These are phyloP conservation scores for Phoenicopterus ruber DNA, from an alignment of 2,113 vertebrate species.

Conservation along the genomic window DNA sequence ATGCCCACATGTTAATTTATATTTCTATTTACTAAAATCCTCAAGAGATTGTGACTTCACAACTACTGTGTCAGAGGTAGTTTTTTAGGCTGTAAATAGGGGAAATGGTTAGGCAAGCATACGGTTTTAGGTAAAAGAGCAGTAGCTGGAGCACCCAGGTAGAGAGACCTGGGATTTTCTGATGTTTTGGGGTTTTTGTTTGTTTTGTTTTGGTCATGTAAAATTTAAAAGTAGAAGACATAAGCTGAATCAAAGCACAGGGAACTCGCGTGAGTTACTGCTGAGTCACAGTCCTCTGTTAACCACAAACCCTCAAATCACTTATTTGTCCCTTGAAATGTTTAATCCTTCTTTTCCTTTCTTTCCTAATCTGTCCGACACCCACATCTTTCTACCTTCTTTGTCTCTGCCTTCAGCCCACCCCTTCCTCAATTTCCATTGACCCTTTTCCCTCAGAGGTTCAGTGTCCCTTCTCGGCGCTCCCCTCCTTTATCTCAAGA, in stretches of 20 bases:
- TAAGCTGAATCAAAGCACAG: background rate
- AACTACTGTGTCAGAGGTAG: background rate
- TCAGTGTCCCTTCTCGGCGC: background rate
- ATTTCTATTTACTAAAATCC: background rate
- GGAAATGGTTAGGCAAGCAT: background rate
- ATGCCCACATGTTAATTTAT: background rate
- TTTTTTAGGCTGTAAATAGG: background rate
- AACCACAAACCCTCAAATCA: background rate
- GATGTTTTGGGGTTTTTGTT: too few species aligned
- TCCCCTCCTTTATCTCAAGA: background rate
- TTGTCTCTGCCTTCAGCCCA: background rate
- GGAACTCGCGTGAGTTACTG: background rate
- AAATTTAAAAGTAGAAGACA: too few species aligned
- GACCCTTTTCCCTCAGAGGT: background rate
- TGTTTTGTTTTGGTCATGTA: background rate
- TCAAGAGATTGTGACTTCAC: background rate
- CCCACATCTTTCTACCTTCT: background rate
- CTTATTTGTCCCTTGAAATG: background rate
- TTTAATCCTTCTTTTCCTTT: conserved; percentile 2
- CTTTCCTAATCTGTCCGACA: background rate
- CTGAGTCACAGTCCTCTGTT: background rate
- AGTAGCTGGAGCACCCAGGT: background rate
- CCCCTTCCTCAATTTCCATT: background rate
- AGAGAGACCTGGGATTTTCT: too few species aligned
- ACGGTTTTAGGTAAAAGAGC: background rate